Percentiles rank a stretch among this genome's conserved stretches.
Evolutionary conservation across 2,888 invertebrate species (phyloP).

Genomic region (Acrocyrtus sp.): DNA sequence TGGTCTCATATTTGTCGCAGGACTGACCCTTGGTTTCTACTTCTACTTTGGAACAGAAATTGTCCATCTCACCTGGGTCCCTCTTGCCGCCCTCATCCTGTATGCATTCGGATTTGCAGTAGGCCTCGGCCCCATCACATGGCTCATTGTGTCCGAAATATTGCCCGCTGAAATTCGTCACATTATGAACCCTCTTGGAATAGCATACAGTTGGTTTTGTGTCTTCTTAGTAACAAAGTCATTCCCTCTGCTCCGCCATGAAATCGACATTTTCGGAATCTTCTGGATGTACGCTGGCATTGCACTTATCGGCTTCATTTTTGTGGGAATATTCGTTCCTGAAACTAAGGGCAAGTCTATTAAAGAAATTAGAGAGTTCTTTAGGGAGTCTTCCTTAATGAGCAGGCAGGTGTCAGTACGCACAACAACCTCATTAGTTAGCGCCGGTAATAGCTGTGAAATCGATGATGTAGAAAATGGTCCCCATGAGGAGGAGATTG

Average conservation of each 20-base stretch:
- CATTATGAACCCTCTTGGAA: slow-evolving; percentile 53
- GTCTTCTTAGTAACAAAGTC: slow-evolving; percentile 58
- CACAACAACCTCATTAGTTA: not conserved
- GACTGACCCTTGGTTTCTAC: slow-evolving; percentile 40
- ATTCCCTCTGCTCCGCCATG: slow-evolving; percentile 52
- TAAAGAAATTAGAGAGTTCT: slow-evolving; percentile 53
- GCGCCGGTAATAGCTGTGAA: not conserved
- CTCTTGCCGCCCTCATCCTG: slow-evolving; percentile 48
- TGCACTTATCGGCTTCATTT: slow-evolving; percentile 48
- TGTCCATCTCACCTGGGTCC: slow-evolving; percentile 46
- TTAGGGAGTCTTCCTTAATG: slow-evolving; percentile 15
- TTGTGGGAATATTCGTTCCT: slow-evolving; percentile 55
- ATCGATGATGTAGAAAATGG: not conserved
- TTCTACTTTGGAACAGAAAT: slow-evolving; percentile 48
- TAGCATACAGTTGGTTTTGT: slow-evolving; percentile 61
- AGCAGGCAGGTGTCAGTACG: slow-evolving; percentile 7
- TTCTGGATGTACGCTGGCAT: slow-evolving; percentile 53
- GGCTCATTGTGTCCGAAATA: slow-evolving; percentile 55
- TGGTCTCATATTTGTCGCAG: slow-evolving; percentile 33
- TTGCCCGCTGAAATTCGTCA: slow-evolving; percentile 52
- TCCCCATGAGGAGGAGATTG: not conserved
- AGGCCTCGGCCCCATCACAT: slow-evolving; percentile 56
- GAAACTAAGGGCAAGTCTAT: slow-evolving; percentile 58
- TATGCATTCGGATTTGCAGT: slow-evolving; percentile 58
- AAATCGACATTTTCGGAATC: slow-evolving; percentile 55